Evolutionary conservation across 2,797 vertebrate genomes (phyloP).

Genomic region (Syncerus caffer): DNA sequence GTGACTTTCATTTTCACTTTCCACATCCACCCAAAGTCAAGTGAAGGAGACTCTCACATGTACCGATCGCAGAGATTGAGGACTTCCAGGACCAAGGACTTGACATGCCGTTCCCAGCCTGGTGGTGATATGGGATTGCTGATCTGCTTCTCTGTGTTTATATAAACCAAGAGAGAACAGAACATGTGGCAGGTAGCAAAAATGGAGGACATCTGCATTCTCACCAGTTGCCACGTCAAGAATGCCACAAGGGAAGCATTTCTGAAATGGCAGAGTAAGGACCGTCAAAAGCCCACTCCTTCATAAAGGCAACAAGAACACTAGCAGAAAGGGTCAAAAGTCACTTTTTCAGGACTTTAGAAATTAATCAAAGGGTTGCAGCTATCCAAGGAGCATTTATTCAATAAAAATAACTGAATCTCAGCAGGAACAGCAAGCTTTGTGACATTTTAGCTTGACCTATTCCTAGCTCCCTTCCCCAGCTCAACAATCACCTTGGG

Average conservation of each 20-base stretch:
- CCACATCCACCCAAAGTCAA: background rate
- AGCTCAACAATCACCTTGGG: background rate
- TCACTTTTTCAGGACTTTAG: background rate
- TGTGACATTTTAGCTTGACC: background rate
- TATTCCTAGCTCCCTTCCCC: background rate
- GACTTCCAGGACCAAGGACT: background rate
- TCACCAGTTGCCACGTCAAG: background rate
- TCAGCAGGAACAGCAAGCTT: background rate
- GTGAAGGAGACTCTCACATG: background rate
- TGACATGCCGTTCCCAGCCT: too few relatives aligned
- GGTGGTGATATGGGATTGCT: background rate
- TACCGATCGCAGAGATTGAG: background rate
- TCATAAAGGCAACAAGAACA: background rate
- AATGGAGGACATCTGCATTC: background rate
- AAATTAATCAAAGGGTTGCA: background rate
- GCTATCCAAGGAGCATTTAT: background rate
- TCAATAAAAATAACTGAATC: background rate
- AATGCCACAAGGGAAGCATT: background rate
- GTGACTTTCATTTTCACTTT: background rate
- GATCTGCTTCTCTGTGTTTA: background rate
- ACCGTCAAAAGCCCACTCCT: background rate
- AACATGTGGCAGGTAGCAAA: background rate
- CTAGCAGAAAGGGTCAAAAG: background rate
- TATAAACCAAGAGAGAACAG: background rate
- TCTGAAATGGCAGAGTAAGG: background rate